Base-by-base conservation (phyloP, 2,888 invertebrate genomes). In the Synanthedon tipuliformis region DNA sequence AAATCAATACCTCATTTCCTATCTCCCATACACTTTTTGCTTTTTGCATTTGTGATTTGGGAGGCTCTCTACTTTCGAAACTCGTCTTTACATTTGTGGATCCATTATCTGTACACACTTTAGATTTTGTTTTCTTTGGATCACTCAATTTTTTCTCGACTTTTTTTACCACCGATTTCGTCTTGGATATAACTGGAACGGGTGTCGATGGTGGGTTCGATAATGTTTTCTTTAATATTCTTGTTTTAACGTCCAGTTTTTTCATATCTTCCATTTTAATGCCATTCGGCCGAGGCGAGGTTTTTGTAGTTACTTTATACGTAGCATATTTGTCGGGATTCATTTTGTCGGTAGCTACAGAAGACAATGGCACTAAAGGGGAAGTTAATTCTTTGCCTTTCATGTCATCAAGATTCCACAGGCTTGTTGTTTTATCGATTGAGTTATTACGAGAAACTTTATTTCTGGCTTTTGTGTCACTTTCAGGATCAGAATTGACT, bases 341-440 rank as follows among this genome's bases (percentile, higher is more conserved):
- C 69, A 82, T 82, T 66, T 82, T 86, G 49, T 84, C 85, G 58
- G 69, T 74, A 50, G 76, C 68, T 13, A 73, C 66, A 4, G 78
- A 61, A 48, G 71, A 66, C 41, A 87, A 65, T 50, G 88, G 88
- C 60, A 81, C 70, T 52, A 88, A 63, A 12, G 88, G 86, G 53
- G 84, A 72, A 27, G 75, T 80, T 55, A 86, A 64, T 57, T 87
- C 84, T 65, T 89, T 89, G 54, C 77, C 87, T 63, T 88, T 88
- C 83, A 89, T 89, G 57, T 88, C 88, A 75, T 88, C 88, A 40
- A 89, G 80, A 76, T 89, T 89, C 88, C 89, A 90, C 61, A 89
- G 71, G 74, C 89, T 89, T 51, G 89, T 89, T 15, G 89, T 89
- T 68, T 88, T 87, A 57, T 88, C 88, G 52, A 88, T 81, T 50